Percentiles rank a stretch among this genome's conserved stretches.
Conservation (phyloP, 2,888 invertebrate genomes). For the Heliconius cydno region DNA sequence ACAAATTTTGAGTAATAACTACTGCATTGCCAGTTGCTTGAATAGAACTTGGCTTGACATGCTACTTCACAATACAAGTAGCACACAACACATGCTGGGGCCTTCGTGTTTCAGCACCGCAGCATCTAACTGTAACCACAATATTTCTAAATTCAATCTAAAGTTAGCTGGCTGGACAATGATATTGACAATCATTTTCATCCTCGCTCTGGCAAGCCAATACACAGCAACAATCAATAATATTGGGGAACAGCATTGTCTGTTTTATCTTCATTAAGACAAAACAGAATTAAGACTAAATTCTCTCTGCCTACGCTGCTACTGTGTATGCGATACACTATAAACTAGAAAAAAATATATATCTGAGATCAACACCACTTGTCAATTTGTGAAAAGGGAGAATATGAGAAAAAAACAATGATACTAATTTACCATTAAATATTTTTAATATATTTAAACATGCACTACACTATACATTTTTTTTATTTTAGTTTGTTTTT, state of each 20-base stretch:
- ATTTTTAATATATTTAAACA: slow-evolving; percentile 6
- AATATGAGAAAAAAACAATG: background rate
- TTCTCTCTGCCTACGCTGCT: background rate
- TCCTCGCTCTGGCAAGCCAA: too few species aligned
- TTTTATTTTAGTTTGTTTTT: background rate
- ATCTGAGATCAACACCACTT: background rate
- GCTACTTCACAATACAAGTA: too few species aligned
- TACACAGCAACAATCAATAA: too few species aligned
- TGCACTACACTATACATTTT: slow-evolving; percentile 7
- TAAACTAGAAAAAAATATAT: background rate
- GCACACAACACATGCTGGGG: too few species aligned
- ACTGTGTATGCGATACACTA: background rate
- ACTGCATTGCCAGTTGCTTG: background rate
- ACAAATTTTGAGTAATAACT: background rate
- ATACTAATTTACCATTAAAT: background rate
- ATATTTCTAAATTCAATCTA: too few species aligned
- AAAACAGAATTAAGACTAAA: background rate
- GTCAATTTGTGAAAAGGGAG: background rate
- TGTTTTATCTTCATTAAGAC: background rate
- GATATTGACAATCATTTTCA: too few species aligned
- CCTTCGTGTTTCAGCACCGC: too few species aligned
- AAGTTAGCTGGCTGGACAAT: too few species aligned
- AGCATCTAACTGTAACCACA: too few species aligned
- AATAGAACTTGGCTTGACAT: too few species aligned
- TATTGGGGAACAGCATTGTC: too few species aligned